Percentiles rank a stretch among this genome's conserved stretches.
phyloP scores from a whole-genome alignment of 1,140 invertebrate genomes.

The Sminthurinus signatus region DNA sequence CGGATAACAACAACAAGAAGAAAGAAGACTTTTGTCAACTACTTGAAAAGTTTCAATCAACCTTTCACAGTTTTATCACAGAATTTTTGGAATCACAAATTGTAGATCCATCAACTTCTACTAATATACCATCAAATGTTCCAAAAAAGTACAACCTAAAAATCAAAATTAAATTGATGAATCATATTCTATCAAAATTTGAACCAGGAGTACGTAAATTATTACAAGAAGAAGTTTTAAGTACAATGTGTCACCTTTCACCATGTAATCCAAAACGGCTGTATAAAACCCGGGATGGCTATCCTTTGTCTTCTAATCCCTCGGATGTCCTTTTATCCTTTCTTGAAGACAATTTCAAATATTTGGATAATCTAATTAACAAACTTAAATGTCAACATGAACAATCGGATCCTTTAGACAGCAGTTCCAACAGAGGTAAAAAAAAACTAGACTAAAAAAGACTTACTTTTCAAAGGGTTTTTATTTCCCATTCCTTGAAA shows the following conservation, averaged over 20 bases:
- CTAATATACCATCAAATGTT: not conserved
- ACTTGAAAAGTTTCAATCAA: not conserved
- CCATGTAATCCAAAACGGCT: no score
- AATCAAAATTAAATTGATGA: constrained; percentile 5
- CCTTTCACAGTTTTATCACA: not conserved
- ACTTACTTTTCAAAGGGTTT: no score
- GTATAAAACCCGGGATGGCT: no score
- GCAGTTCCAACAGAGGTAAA: no score
- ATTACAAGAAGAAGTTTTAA: not conserved
- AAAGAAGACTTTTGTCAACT: no score
- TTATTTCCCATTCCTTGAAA: no score
- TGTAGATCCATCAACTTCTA: not conserved
- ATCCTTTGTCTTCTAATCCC: not conserved
- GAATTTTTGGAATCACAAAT: not conserved
- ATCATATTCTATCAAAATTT: not conserved
- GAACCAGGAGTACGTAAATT: not conserved
- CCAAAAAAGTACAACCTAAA: not conserved
- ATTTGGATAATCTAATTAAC: not conserved
- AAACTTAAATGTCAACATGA: not conserved
- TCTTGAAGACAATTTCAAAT: not conserved
- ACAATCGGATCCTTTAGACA: no score
- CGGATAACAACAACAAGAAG: no score
- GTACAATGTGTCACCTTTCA: not conserved
- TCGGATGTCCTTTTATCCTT: not conserved
- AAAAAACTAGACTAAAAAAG: no score